Percentiles rank a stretch among this genome's conserved stretches.
Conservation (phyloP, 2,113 vertebrate species). For the Elanus axillaris region DNA sequence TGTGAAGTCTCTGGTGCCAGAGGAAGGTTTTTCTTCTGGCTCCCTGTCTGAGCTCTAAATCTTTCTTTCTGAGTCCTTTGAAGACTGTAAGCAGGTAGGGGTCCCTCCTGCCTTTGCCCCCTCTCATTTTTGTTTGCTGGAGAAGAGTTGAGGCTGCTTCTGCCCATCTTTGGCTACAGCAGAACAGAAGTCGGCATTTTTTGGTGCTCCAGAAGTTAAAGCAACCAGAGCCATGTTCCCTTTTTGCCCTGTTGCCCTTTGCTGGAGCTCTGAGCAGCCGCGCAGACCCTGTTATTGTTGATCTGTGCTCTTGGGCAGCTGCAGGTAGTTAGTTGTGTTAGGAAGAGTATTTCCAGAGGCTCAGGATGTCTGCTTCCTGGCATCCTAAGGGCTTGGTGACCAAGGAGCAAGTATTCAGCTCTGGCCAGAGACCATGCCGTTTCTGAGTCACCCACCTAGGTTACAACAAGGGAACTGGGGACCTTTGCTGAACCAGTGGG, state of each 20-base stretch:
- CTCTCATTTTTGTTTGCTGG: background rate
- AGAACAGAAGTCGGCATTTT: background rate
- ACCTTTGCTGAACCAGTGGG: background rate
- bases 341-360: background rate
- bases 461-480: background rate
- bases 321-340: background rate
- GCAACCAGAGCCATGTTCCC: background rate
- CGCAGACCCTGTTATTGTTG: background rate
- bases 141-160: background rate
- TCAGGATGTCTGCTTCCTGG: background rate
- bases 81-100: background rate
- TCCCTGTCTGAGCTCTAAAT: background rate
- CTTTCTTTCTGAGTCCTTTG: background rate
- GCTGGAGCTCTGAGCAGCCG: background rate
- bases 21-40: background rate
- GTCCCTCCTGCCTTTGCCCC: background rate
- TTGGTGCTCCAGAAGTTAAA: background rate
- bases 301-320: background rate
- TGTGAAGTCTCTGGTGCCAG: conserved; percentile 9
- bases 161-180: background rate
- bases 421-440: background rate
- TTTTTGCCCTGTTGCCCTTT: background rate
- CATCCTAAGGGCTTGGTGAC: background rate
- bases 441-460: background rate
- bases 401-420: background rate